These are phyloP conservation scores for Zenarchopterus dispar DNA, from an alignment of 2,797 vertebrate species.

Conservation along the genomic window DNA sequence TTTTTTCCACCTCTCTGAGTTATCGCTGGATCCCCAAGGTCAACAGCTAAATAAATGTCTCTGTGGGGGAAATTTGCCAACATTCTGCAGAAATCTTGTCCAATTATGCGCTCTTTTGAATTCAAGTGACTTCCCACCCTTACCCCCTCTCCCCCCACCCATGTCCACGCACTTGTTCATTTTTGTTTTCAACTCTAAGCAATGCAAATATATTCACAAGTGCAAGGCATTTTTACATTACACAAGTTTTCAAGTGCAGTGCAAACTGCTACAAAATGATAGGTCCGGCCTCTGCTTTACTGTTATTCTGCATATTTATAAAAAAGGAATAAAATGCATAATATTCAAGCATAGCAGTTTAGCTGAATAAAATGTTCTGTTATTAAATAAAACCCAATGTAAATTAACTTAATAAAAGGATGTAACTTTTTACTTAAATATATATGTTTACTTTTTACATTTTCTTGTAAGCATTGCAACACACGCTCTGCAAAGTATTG, in stretches of 20 bases:
- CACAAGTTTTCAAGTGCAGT: not conserved
- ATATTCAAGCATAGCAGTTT: no score
- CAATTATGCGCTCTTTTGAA: slow-evolving; percentile 41
- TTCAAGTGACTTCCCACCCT: slow-evolving; percentile 9
- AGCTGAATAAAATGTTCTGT: no score
- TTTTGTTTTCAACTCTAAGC: not conserved
- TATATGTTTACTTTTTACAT: no score
- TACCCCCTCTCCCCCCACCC: slow-evolving; percentile 1
- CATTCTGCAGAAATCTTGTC: slow-evolving; percentile 35
- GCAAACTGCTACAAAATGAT: not conserved
- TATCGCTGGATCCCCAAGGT: slow-evolving; percentile 56
- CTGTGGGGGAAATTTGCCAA: slow-evolving; percentile 35
- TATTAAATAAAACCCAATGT: no score
- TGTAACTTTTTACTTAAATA: no score
- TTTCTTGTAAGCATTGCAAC: no score
- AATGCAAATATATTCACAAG: not conserved
- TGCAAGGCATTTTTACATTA: not conserved
- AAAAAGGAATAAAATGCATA: no score
- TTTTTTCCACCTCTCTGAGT: slow-evolving; percentile 52
- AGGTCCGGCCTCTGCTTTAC: no score
- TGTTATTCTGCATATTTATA: no score
- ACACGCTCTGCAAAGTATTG: no score
- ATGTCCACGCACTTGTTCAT: not conserved
- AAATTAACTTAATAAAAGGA: no score
- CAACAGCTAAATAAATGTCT: slow-evolving; percentile 68